These are phyloP conservation scores for Zosterops pallidus DNA, from an alignment of 2,113 vertebrate genomes.

Conservation along the genomic window DNA sequence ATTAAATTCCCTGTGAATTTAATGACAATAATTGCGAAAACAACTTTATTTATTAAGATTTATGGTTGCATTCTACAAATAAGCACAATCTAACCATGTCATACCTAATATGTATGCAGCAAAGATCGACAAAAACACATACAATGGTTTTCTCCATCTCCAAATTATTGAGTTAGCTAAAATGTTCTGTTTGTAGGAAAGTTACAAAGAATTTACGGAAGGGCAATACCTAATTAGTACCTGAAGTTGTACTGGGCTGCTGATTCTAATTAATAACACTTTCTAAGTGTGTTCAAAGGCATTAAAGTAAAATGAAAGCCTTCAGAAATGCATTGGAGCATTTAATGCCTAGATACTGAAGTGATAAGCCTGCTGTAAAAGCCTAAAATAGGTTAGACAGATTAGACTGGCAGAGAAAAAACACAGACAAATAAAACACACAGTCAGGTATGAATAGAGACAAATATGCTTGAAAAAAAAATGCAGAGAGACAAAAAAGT, in stretches of 20 bases:
- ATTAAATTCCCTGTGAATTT: neutral
- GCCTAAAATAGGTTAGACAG: constrained; percentile 30
- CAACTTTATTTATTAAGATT: neutral
- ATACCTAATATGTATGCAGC: neutral
- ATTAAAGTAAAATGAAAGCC: constrained; percentile 50
- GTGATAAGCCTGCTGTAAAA: constrained; percentile 22
- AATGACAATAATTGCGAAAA: neutral
- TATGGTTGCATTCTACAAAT: neutral
- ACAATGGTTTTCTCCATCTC: neutral
- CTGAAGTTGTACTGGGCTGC: constrained; percentile 27
- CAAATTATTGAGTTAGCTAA: constrained; percentile 27
- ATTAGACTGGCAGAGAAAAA: constrained; percentile 41
- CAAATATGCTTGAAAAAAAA: neutral
- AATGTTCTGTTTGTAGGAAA: constrained; percentile 14
- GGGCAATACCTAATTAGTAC: constrained; percentile 45
- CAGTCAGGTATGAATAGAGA: neutral
- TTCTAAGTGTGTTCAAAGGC: constrained; percentile 44
- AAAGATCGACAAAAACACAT: constrained; percentile 5
- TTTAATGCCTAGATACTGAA: constrained; percentile 40
- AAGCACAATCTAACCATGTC: neutral
- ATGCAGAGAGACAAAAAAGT: neutral
- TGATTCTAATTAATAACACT: constrained; percentile 60
- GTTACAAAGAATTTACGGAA: constrained; percentile 4
- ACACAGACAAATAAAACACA: neutral
- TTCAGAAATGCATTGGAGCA: constrained; percentile 41